Conservation (phyloP, 2,888 invertebrate genomes). For the Sphaerophoria taeniata region DNA sequence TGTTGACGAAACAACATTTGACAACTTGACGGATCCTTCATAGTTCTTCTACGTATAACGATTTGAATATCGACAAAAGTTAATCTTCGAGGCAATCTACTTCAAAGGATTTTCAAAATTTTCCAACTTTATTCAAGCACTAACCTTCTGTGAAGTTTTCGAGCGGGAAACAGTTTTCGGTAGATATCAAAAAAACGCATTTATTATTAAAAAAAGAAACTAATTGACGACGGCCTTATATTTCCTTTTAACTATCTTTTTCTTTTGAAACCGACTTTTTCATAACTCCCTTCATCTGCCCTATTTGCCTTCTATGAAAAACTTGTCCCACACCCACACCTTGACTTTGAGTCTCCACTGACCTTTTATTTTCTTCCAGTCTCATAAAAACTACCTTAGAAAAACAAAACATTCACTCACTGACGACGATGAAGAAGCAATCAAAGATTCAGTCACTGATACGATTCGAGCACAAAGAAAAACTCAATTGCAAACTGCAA, state of each 20-base stretch:
- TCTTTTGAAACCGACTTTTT: neutral
- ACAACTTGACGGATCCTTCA: too few species aligned
- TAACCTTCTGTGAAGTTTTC: too few species aligned
- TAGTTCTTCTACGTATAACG: too few species aligned
- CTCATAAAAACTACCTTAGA: constrained; percentile 42
- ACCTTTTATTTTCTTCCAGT: constrained; percentile 43
- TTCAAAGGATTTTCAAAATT: too few species aligned
- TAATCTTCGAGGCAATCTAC: too few species aligned
- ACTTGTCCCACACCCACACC: constrained; percentile 24
- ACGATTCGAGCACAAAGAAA: constrained; percentile 2
- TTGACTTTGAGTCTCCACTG: constrained; percentile 35
- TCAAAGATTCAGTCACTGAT: constrained; percentile 63
- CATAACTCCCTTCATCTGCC: neutral
- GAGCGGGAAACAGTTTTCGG: too few species aligned
- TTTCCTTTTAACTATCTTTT: neutral
- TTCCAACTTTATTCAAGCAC: too few species aligned
- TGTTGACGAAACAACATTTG: too few species aligned
- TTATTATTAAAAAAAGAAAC: too few species aligned
- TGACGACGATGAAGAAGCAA: constrained; percentile 22
- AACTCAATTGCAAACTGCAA: neutral
- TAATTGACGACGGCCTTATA: neutral
- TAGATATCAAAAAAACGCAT: too few species aligned
- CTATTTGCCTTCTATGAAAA: neutral
- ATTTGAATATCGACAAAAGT: too few species aligned
- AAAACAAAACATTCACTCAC: constrained; percentile 20